Conservation (phyloP, 92 coral and sea anemone genomes). For the Paramuricea clavata region DNA sequence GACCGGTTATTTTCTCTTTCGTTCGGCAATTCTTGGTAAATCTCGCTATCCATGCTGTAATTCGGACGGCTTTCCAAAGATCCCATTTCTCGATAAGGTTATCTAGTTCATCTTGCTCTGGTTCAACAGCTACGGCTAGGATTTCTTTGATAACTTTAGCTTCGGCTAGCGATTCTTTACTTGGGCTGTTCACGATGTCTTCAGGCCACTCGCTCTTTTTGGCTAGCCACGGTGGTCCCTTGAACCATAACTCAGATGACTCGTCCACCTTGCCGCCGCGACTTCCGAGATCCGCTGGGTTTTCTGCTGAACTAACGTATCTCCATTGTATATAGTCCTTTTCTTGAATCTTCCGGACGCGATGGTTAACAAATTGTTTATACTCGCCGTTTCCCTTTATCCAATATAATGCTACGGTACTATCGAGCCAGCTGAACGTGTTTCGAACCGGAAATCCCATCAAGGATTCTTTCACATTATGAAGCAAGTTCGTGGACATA, state of each 20-base stretch:
- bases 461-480: no score
- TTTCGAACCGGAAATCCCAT: no score
- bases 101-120: conserved; percentile 8
- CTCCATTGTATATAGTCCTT: no score
- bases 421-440: no score
- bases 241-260: not conserved
- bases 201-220: conserved; percentile 33
- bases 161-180: conserved; percentile 39
- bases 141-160: conserved; percentile 48
- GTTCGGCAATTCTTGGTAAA: not conserved
- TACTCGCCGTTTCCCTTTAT: no score
- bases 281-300: no score
- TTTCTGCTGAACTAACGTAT: no score
- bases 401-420: no score
- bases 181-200: conserved; percentile 23
- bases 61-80: conserved; percentile 5
- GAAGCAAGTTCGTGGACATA: no score
- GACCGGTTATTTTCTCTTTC: conserved; percentile 1
- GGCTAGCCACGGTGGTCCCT: not conserved
- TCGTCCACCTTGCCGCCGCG: not conserved
- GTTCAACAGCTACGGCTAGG: conserved; percentile 1
- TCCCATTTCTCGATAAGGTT: not conserved
- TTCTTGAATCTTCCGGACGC: no score
- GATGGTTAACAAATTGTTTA: no score
- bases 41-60: not conserved